These are phyloP conservation scores for Lutra lutra DNA, from an alignment of 2,797 vertebrate genomes.

Conservation along the genomic window DNA sequence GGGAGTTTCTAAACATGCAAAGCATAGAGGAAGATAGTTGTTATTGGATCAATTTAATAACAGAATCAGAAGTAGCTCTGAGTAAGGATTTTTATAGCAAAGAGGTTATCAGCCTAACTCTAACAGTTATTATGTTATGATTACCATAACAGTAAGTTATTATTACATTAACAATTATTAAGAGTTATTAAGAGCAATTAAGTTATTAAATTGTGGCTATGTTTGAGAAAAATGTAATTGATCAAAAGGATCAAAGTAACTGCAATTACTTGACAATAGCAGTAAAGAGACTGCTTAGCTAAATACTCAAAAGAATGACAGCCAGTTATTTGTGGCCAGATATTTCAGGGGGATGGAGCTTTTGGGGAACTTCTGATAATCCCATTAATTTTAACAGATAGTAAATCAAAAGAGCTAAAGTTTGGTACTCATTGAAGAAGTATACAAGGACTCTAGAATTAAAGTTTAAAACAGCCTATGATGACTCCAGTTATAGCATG, in stretches of 20 bases:
- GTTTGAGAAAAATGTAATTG: background rate
- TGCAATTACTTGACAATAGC: background rate
- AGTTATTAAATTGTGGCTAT: background rate
- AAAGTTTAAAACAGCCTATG: constrained; percentile 22
- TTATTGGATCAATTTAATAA: constrained; percentile 18
- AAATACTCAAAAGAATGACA: background rate
- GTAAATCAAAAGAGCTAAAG: constrained; percentile 26
- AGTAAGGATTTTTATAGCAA: constrained; percentile 25
- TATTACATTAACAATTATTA: background rate
- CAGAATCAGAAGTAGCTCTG: constrained; percentile 43
- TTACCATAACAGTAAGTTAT: background rate
- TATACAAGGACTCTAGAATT: background rate
- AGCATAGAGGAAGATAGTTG: background rate
- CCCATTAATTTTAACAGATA: background rate
- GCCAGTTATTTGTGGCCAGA: background rate
- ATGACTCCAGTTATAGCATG: background rate
- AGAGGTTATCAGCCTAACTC: background rate
- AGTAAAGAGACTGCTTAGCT: background rate
- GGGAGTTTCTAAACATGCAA: constrained; percentile 5
- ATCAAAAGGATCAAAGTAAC: background rate
- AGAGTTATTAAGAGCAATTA: background rate
- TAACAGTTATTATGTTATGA: background rate
- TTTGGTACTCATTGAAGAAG: background rate
- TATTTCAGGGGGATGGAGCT: background rate
- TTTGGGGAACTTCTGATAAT: constrained; percentile 29